A percentile compares a stretch with the other conserved stretches of the same genome.
These are phyloP conservation scores for Dryococelus australis DNA, from an alignment of 2,888 invertebrate species.

Conservation along the genomic window DNA sequence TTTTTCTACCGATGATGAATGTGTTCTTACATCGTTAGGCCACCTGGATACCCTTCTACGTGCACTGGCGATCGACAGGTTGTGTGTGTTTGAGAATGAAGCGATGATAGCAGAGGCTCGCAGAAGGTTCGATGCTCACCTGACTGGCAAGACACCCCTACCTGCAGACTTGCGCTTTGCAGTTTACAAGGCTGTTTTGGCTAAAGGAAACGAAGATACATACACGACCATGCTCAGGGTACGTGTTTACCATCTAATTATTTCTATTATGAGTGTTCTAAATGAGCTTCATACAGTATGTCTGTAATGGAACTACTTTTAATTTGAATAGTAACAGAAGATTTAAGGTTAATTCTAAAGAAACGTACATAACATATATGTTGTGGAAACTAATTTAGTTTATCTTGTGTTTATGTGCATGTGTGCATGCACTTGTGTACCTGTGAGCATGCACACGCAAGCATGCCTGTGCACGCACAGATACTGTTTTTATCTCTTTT, in stretches of 20 bases:
- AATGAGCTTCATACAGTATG: neutral
- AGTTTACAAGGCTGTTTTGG: slow-evolving; percentile 85
- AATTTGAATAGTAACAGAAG: no score
- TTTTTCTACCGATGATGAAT: neutral
- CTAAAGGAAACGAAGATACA: slow-evolving; percentile 72
- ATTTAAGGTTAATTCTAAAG: no score
- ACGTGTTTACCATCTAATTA: neutral
- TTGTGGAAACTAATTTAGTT: no score
- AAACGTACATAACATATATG: no score
- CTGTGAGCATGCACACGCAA: no score
- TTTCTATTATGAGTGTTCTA: neutral
- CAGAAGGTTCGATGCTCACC: slow-evolving; percentile 69
- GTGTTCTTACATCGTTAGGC: slow-evolving; percentile 53
- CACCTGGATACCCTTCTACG: slow-evolving; percentile 87
- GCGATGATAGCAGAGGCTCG: slow-evolving; percentile 80
- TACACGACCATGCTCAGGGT: slow-evolving; percentile 79
- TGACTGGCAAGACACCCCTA: slow-evolving; percentile 65
- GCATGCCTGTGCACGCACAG: no score
- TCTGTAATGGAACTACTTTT: neutral
- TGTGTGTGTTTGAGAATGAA: slow-evolving; percentile 84
- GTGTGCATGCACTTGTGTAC: no score
- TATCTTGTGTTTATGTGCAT: no score
- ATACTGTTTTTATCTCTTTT: no score
- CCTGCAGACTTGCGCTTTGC: slow-evolving; percentile 88
- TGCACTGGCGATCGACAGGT: slow-evolving; percentile 80